phyloP scores from a whole-genome alignment of 2,888 invertebrate genomes.

The Heteromurus nitidus region DNA sequence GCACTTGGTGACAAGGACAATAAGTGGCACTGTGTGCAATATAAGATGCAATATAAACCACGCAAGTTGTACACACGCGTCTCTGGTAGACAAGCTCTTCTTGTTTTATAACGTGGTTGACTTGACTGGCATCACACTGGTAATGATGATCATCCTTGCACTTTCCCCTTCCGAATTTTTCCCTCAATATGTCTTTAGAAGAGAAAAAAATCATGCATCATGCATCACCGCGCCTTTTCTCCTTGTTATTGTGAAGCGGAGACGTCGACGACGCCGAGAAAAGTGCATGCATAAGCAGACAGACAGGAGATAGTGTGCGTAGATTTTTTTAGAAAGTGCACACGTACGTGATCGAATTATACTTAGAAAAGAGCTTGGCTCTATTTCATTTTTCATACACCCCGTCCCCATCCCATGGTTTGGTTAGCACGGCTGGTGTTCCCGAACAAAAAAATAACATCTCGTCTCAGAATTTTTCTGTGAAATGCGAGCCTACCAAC shows the following conservation, averaged over 20 bases:
- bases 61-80: no score
- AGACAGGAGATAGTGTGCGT: not conserved
- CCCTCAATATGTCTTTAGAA: constrained; percentile 20
- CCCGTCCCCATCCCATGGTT: no score
- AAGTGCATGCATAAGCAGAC: constrained; percentile 39
- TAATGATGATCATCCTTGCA: constrained; percentile 17
- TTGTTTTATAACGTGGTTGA: no score
- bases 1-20: constrained; percentile 41
- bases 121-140: not conserved
- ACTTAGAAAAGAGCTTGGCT: not conserved
- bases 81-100: no score
- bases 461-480: no score
- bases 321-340: not conserved
- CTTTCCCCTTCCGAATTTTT: constrained; percentile 28
- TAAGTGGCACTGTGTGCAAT: constrained; percentile 23
- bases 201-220: constrained; percentile 37
- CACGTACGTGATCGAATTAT: not conserved
- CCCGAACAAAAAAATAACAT: no score
- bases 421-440: no score
- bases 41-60: no score
- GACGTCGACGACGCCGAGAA: not conserved
- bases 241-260: not conserved
- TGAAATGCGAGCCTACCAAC: no score
- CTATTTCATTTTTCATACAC: no score
- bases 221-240: constrained; percentile 31